Conservation (phyloP, 2,797 vertebrate genomes). For the Arnoldichthys spilopterus region DNA sequence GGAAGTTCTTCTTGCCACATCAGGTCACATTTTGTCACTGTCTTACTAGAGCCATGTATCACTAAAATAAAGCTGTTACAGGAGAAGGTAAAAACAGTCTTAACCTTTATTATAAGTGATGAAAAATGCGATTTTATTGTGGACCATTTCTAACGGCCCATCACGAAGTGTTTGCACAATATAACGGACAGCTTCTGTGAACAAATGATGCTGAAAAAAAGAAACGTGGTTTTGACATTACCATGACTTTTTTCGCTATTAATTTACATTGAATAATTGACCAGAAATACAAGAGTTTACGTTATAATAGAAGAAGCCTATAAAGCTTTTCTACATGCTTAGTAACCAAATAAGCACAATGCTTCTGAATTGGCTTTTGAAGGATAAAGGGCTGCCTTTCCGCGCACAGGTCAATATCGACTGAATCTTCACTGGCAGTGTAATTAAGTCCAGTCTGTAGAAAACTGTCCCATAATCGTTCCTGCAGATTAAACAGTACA, state of each 20-base stretch:
- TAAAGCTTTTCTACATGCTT: not conserved
- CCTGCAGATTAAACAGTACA: slow-evolving; percentile 39
- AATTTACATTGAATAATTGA: not conserved
- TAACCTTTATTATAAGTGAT: too few relatives aligned
- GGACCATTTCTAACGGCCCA: too few relatives aligned
- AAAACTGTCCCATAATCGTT: slow-evolving; percentile 6
- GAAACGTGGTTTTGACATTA: too few relatives aligned
- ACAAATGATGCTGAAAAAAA: too few relatives aligned
- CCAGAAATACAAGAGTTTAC: not conserved
- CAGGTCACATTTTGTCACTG: not conserved
- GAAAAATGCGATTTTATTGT: too few relatives aligned
- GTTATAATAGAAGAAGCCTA: not conserved
- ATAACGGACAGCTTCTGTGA: too few relatives aligned
- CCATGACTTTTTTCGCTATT: too few relatives aligned
- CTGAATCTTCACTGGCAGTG: not conserved
- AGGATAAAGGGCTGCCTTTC: not conserved
- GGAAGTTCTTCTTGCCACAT: not conserved
- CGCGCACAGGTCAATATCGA: not conserved
- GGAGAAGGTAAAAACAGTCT: too few relatives aligned
- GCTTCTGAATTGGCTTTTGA: not conserved
- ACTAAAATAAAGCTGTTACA: too few relatives aligned
- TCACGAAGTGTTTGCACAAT: too few relatives aligned
- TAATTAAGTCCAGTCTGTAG: slow-evolving; percentile 22
- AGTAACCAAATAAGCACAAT: not conserved
- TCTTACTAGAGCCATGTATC: too few relatives aligned